phyloP scores from a whole-genome alignment of 1,140 invertebrate genomes.

The Pteromalus puparum region DNA sequence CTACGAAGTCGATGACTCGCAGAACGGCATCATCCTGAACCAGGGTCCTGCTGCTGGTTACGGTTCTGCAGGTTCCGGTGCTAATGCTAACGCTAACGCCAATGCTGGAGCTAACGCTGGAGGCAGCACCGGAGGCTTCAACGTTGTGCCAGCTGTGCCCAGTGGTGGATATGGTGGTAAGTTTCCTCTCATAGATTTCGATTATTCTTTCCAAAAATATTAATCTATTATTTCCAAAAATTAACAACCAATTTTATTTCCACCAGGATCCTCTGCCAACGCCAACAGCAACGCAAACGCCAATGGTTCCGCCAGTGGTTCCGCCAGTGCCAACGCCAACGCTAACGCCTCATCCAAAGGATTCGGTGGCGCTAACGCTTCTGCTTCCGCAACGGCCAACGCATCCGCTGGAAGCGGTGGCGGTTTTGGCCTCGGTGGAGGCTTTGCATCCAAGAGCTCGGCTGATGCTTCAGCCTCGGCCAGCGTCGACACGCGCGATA shows the following conservation, averaged over 20 bases:
- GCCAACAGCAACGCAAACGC: not conserved
- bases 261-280: not conserved
- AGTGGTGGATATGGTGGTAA: slow-evolving; percentile 13
- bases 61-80: not conserved
- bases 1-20: not conserved
- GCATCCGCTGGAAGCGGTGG: slow-evolving; percentile 36
- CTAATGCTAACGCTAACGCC: slow-evolving; percentile 43
- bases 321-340: slow-evolving; percentile 53
- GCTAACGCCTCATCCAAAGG: slow-evolving; percentile 51
- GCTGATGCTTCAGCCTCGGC: slow-evolving; percentile 61
- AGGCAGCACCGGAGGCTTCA: not conserved
- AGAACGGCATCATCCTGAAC: not conserved
- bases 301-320: not conserved
- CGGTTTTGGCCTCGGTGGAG: slow-evolving; percentile 1
- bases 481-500: slow-evolving; percentile 53
- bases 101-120: slow-evolving; percentile 50
- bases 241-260: not conserved
- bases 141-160: not conserved
- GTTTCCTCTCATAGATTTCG: not conserved
- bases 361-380: slow-evolving; percentile 32
- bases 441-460: slow-evolving; percentile 54
- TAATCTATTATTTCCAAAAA: not conserved
- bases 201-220: not conserved
- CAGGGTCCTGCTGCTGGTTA: not conserved
- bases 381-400: slow-evolving; percentile 19